phyloP scores from a whole-genome alignment of 2,113 vertebrate genomes.

The Cnemophilus loriae region DNA sequence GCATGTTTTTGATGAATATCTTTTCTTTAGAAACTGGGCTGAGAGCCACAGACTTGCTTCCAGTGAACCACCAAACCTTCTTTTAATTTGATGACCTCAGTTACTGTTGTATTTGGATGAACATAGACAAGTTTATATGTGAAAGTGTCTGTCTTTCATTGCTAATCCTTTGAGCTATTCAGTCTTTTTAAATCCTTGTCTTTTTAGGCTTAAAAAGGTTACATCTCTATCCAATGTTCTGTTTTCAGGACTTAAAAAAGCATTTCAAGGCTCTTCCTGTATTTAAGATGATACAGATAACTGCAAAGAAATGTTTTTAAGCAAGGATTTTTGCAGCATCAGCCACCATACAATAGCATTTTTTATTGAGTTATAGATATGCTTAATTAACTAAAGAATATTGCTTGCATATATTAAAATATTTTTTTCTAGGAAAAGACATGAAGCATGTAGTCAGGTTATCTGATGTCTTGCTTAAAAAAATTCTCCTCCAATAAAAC shows the following conservation, averaged over 20 bases:
- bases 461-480: background rate
- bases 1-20: conserved; percentile 12
- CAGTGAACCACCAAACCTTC: conserved; percentile 24
- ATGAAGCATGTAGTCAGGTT: background rate
- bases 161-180: conserved; percentile 23
- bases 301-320: background rate
- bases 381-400: background rate
- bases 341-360: background rate
- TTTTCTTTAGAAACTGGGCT: conserved; percentile 45
- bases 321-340: background rate
- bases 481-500: background rate
- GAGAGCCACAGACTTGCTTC: conserved; percentile 23
- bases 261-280: background rate
- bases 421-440: background rate
- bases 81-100: conserved; percentile 34
- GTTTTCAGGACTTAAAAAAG: background rate
- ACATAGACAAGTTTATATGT: conserved; percentile 7
- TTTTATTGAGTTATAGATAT: background rate
- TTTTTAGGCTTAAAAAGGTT: background rate
- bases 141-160: conserved; percentile 27
- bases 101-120: conserved; percentile 44
- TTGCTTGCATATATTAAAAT: background rate
- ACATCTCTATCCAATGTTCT: background rate
- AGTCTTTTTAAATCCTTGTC: background rate
- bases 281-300: background rate